phyloP scores from a whole-genome alignment of 2,888 invertebrate species.

The Ophion ventricosus region DNA sequence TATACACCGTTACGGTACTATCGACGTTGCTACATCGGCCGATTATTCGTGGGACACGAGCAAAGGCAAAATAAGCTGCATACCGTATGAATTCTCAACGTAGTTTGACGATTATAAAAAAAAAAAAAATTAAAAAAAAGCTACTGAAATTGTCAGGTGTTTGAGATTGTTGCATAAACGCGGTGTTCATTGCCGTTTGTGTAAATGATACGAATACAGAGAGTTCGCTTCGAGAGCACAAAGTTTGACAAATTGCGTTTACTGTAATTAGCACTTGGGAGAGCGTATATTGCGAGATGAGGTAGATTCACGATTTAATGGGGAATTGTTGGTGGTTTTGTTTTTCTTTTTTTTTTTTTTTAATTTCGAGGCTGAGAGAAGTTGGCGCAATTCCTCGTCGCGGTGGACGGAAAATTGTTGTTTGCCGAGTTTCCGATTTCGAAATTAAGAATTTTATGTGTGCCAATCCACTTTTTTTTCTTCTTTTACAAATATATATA shows the following conservation, averaged over 20 bases:
- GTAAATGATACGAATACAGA: background rate
- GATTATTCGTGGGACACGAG: background rate
- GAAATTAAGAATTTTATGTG: background rate
- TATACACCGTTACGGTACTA: background rate
- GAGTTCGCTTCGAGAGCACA: background rate
- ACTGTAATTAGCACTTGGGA: background rate
- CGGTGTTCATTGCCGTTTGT: background rate
- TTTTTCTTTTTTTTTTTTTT: no score
- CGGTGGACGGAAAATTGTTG: background rate
- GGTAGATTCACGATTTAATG: background rate
- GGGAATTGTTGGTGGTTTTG: background rate
- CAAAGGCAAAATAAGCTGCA: background rate
- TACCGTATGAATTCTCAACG: background rate
- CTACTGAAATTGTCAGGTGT: background rate
- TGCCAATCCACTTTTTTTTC: background rate
- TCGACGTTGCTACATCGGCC: background rate
- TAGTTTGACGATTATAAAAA: background rate
- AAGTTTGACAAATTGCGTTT: background rate
- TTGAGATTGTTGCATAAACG: background rate
- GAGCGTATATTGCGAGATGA: constrained; percentile 1
- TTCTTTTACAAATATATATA: background rate
- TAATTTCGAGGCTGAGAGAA: background rate
- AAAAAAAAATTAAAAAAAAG: background rate
- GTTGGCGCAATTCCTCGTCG: background rate
- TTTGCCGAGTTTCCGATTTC: background rate